Percentiles rank a stretch among this genome's conserved stretches.
These are phyloP conservation scores for Epirrita christyi DNA, from an alignment of 2,888 invertebrate genomes.

Conservation along the genomic window DNA sequence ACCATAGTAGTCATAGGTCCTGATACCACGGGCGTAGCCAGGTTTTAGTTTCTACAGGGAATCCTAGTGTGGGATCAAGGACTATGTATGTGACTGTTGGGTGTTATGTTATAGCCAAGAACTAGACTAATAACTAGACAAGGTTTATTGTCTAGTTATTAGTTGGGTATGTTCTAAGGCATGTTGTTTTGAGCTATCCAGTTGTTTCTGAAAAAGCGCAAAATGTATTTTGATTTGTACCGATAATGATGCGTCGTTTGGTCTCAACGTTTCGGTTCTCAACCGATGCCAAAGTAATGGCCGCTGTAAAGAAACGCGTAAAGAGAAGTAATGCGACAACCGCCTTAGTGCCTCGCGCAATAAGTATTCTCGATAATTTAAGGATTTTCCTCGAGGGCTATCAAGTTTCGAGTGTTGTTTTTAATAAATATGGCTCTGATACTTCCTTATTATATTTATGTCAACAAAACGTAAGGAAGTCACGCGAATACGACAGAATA, in stretches of 20 bases:
- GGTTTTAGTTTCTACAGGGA: too few relatives aligned
- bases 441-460: slow-evolving; percentile 57
- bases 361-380: slow-evolving; percentile 52
- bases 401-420: slow-evolving; percentile 54
- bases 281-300: slow-evolving; percentile 51
- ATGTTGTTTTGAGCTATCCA: too few relatives aligned
- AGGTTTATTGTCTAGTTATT: too few relatives aligned
- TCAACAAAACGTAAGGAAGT: slow-evolving; percentile 38
- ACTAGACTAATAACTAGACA: too few relatives aligned
- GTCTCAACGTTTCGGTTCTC: slow-evolving; percentile 39
- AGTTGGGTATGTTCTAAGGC: too few relatives aligned
- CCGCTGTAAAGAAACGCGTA: slow-evolving; percentile 48
- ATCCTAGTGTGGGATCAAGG: too few relatives aligned
- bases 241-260: slow-evolving; percentile 18
- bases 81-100: too few relatives aligned
- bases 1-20: too few relatives aligned
- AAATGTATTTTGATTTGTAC: neutral
- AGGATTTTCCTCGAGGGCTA: slow-evolving; percentile 51
- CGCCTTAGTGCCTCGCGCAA: slow-evolving; percentile 48
- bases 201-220: too few relatives aligned
- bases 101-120: too few relatives aligned
- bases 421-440: slow-evolving; percentile 45
- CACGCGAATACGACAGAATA: slow-evolving; percentile 26
- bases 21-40: too few relatives aligned
- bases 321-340: slow-evolving; percentile 46